A percentile compares a stretch with the other conserved stretches of the same genome.
phyloP scores from a whole-genome alignment of 2,888 invertebrate species.

The Lochmaea crataegi region DNA sequence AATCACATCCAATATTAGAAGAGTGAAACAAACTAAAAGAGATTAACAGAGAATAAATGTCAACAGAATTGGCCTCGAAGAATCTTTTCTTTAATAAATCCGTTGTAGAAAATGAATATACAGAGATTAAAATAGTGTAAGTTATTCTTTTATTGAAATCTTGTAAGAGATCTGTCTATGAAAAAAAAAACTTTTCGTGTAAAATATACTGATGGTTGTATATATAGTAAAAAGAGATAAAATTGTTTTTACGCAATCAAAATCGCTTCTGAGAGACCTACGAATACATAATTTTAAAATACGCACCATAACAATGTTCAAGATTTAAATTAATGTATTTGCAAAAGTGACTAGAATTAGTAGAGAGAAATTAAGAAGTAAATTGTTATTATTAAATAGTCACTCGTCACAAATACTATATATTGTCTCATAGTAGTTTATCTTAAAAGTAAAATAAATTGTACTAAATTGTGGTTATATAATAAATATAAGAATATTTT shows the following conservation, averaged over 20 bases:
- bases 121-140: neutral
- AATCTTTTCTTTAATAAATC: too few relatives aligned
- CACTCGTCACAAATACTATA: conserved; percentile 56
- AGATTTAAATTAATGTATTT: conserved; percentile 41
- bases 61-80: too few relatives aligned
- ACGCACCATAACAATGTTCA: conserved; percentile 26
- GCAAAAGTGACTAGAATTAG: conserved; percentile 50
- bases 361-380: conserved; percentile 46
- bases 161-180: conserved; percentile 1
- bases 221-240: neutral
- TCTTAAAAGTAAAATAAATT: conserved; percentile 49
- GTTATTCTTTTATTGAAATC: conserved; percentile 4
- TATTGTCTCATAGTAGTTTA: conserved; percentile 55
- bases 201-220: neutral
- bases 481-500: conserved; percentile 52
- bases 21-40: too few relatives aligned
- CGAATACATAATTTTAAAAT: conserved; percentile 20
- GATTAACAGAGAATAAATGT: too few relatives aligned
- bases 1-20: too few relatives aligned
- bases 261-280: conserved; percentile 2
- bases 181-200: neutral
- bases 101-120: too few relatives aligned
- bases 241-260: neutral
- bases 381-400: conserved; percentile 43
- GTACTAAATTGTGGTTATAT: conserved; percentile 53